phyloP scores from a whole-genome alignment of 2,888 invertebrate genomes.

The Harpagoxenus sublaevis region DNA sequence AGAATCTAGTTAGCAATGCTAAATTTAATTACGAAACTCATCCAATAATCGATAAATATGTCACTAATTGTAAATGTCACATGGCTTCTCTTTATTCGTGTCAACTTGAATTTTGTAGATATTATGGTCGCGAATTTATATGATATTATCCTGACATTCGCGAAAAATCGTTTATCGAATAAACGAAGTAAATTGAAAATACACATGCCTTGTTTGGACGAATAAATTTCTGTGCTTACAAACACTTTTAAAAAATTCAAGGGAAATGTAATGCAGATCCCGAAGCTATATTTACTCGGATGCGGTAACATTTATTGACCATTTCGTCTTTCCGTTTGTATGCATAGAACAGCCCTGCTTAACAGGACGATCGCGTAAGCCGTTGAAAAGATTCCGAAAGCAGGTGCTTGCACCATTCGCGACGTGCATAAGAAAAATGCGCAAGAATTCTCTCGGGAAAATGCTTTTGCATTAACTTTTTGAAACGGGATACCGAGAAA shows the following conservation, averaged over 20 bases:
- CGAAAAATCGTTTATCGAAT: background rate
- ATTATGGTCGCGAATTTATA: background rate
- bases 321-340: slow-evolving; percentile 38
- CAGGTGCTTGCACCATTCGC: slow-evolving; percentile 2
- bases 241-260: slow-evolving; percentile 13
- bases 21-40: background rate
- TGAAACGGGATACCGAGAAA: background rate
- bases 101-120: background rate
- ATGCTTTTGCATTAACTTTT: slow-evolving; percentile 17
- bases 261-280: background rate
- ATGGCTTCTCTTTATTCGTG: background rate
- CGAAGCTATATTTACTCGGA: background rate
- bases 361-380: slow-evolving; percentile 42
- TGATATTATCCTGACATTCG: background rate
- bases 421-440: slow-evolving; percentile 28
- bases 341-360: slow-evolving; percentile 37
- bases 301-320: slow-evolving; percentile 36
- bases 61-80: background rate
- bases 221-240: background rate
- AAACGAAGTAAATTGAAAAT: slow-evolving; percentile 11
- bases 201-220: background rate
- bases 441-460: background rate
- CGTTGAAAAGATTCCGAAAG: slow-evolving; percentile 39
- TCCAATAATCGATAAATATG: background rate
- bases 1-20: background rate